Evolutionary conservation across 2,797 vertebrate genomes (phyloP), one percentile per base, ranked within the genome.

Genomic region (Benthosema pterotum): DNA sequence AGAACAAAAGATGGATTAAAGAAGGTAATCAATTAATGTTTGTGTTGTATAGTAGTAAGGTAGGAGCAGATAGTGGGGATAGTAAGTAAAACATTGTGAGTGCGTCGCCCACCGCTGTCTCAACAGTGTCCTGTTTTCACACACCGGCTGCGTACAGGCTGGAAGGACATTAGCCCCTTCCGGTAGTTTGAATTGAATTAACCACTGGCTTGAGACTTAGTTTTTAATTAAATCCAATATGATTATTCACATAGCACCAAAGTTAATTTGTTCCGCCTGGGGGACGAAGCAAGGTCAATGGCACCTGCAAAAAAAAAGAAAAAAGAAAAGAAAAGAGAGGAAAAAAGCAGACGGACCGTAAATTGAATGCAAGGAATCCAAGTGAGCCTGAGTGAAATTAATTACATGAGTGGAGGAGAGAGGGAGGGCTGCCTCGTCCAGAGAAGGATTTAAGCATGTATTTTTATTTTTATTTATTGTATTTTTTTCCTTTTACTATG

Each of bases 301-400:
- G 57, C 50, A 42, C 17, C 19, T 9, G 1, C 2, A n/a, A n/a
- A n/a, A n/a, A n/a, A n/a, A n/a, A n/a, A 8, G 17, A 50, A 50
- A 49, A 58, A 42, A 71, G 22, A n/a, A n/a, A n/a, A n/a, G n/a
- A n/a, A n/a, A n/a, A n/a, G n/a, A n/a, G n/a, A n/a, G 15, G 17
- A 50, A 50, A 49, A 58, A 42, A 71, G 22, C 3, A 58, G 46
- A 51, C 52, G 38, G 16, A 1, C 13, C 42, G 17, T 38, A 59
- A 62, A 42, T 12, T 4, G 17, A 50, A 3, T 9, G 57, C 4
- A 49, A 56, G 7, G 51, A 48, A 48, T 3, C 62, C 14, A 28
- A 15, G 25, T 55, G 15, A 57, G 51, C 52, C 8, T 63, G 55
- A 66, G 57, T 71, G 48, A 62, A 50, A 57, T 63, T 61, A 53